A percentile compares a stretch with the other conserved stretches of the same genome.
Conservation (phyloP, 2,888 invertebrate species). For the Dynastes grantii region DNA sequence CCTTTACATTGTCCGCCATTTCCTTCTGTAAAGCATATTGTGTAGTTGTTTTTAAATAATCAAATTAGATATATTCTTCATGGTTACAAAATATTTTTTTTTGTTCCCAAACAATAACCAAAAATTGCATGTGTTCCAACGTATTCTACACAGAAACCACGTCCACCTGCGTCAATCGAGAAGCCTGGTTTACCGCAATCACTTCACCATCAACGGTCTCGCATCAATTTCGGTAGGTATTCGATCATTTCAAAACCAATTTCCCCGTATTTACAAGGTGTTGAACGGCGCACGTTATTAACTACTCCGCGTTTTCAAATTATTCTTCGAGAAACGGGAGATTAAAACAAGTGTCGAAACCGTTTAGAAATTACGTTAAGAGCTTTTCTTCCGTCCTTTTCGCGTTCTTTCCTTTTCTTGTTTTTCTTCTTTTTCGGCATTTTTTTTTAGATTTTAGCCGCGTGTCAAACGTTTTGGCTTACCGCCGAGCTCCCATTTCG, state of each 20-base stretch:
- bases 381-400: background rate
- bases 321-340: background rate
- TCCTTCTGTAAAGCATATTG: no score
- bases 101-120: background rate
- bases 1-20: no score
- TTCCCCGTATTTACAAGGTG: conserved; percentile 32
- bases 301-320: background rate
- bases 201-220: background rate
- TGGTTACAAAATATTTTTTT: conserved; percentile 1
- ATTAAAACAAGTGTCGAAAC: background rate
- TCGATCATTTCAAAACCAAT: conserved; percentile 18
- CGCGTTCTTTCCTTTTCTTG: background rate
- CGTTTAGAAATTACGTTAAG: conserved; percentile 8
- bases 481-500: conserved; percentile 13
- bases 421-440: background rate
- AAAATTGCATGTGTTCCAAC: background rate
- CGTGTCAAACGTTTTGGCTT: conserved; percentile 25
- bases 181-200: conserved; percentile 18
- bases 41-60: background rate
- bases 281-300: conserved; percentile 15
- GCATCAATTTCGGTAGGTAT: conserved; percentile 16
- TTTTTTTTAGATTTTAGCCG: conserved; percentile 21
- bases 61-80: background rate
- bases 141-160: background rate
- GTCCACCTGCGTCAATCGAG: conserved; percentile 8